Percentiles rank a stretch among this genome's conserved stretches.
These are phyloP conservation scores for Cisticola juncidis DNA, from an alignment of 2,113 vertebrate genomes.

Conservation along the genomic window DNA sequence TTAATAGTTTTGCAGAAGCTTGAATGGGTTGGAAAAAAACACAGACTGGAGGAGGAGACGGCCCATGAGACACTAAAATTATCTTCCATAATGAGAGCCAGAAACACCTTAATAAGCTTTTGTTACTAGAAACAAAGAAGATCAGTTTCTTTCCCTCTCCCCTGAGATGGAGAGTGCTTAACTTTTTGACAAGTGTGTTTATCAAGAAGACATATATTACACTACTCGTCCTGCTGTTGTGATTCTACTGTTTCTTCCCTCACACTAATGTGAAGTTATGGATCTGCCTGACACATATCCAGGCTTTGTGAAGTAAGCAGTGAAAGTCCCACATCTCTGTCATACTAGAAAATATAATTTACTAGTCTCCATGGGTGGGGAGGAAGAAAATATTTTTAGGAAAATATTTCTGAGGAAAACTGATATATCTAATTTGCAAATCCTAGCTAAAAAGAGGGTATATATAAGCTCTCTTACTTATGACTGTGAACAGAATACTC, in stretches of 20 bases:
- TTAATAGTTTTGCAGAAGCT: background rate
- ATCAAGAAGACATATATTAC: background rate
- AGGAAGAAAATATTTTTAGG: background rate
- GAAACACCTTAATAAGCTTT: background rate
- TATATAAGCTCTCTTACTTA: background rate
- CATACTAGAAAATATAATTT: background rate
- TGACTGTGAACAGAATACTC: background rate
- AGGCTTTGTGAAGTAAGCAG: background rate
- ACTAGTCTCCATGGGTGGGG: background rate
- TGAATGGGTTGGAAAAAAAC: background rate
- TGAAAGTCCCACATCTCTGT: background rate
- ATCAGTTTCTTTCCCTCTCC: background rate
- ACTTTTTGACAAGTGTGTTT: constrained; percentile 30
- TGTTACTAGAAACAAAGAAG: background rate
- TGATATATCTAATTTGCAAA: background rate
- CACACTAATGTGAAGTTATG: background rate
- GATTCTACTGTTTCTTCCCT: background rate
- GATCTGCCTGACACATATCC: background rate
- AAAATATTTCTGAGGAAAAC: background rate
- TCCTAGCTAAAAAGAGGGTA: background rate
- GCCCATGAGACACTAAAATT: background rate
- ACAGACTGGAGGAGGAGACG: background rate
- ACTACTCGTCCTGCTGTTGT: background rate
- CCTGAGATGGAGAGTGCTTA: background rate
- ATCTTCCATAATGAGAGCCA: background rate